A percentile compares a stretch with the other conserved stretches of the same genome.
phyloP scores from a whole-genome alignment of 1,140 invertebrate genomes.

The Drosophila pandora region DNA sequence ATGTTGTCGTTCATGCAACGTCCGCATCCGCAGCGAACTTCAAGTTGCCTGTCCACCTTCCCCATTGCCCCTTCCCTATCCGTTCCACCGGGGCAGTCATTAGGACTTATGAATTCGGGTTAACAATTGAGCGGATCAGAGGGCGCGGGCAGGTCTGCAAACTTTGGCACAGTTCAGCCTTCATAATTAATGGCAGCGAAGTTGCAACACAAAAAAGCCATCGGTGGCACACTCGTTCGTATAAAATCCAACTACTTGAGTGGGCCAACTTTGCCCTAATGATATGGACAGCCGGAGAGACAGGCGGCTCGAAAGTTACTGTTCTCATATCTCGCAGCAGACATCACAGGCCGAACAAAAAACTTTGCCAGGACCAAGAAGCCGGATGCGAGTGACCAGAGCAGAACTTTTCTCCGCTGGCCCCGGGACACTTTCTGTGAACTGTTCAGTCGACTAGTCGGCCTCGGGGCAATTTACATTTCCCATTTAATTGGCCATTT shows the following conservation, averaged over 20 bases:
- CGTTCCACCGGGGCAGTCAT: slow-evolving; percentile 16
- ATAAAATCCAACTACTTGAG: slow-evolving; percentile 49
- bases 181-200: slow-evolving; percentile 47
- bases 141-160: slow-evolving; percentile 15
- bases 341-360: slow-evolving; percentile 44
- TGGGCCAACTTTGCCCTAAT: slow-evolving; percentile 48
- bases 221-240: slow-evolving; percentile 2
- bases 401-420: slow-evolving; percentile 47
- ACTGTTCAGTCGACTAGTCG: slow-evolving; percentile 40
- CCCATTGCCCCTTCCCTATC: not conserved
- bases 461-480: slow-evolving; percentile 49
- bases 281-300: slow-evolving; percentile 34
- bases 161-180: slow-evolving; percentile 53
- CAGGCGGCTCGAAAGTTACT: slow-evolving; percentile 48
- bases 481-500: slow-evolving; percentile 61
- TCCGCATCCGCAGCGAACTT: slow-evolving; percentile 64
- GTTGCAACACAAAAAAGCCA: slow-evolving; percentile 7
- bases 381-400: slow-evolving; percentile 50
- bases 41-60: slow-evolving; percentile 45
- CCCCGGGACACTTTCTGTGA: slow-evolving; percentile 39
- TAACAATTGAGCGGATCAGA: slow-evolving; percentile 46
- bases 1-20: slow-evolving; percentile 64
- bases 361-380: slow-evolving; percentile 46
- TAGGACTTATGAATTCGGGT: slow-evolving; percentile 50
- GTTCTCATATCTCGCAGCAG: slow-evolving; percentile 48